Conservation (phyloP, 2,797 vertebrate genomes). For the Aeoliscus strigatus region DNA sequence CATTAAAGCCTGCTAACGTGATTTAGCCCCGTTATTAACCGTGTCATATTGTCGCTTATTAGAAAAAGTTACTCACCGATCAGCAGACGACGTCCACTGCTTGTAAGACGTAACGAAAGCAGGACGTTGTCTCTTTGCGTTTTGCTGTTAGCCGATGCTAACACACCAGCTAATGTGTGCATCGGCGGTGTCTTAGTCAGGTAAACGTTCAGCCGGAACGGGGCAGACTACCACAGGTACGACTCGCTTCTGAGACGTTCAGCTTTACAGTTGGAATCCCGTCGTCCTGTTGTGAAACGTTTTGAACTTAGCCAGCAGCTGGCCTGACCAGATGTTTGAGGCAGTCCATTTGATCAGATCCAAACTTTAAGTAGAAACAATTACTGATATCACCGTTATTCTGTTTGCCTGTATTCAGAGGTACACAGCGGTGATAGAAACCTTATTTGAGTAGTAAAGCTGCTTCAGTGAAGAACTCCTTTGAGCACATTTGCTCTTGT, state of each 20-base stretch:
- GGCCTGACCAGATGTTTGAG: conserved; percentile 1
- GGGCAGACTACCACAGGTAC: conserved; percentile 37
- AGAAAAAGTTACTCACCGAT: not conserved
- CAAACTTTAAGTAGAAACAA: not conserved
- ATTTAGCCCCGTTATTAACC: not conserved
- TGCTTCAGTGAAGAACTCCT: too few relatives aligned
- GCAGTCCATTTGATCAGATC: not conserved
- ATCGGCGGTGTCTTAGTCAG: conserved; percentile 24
- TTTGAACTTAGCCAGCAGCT: not conserved
- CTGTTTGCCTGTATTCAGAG: too few relatives aligned
- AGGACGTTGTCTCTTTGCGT: not conserved
- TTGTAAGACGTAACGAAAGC: not conserved
- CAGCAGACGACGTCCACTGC: not conserved
- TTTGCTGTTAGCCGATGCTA: conserved; percentile 56
- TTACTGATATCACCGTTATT: too few relatives aligned
- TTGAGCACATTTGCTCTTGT: too few relatives aligned
- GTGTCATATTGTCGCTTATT: not conserved
- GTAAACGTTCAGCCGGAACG: conserved; percentile 1
- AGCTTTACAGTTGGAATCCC: not conserved
- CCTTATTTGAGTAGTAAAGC: too few relatives aligned
- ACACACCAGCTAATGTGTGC: conserved; percentile 43
- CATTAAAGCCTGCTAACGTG: not conserved
- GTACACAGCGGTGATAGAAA: too few relatives aligned
- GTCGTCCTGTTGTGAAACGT: not conserved
- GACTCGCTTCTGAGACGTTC: not conserved